A percentile compares a stretch with the other conserved stretches of the same genome.
phyloP scores from a whole-genome alignment of 2,888 invertebrate genomes.

The Trachelus iudaicus region DNA sequence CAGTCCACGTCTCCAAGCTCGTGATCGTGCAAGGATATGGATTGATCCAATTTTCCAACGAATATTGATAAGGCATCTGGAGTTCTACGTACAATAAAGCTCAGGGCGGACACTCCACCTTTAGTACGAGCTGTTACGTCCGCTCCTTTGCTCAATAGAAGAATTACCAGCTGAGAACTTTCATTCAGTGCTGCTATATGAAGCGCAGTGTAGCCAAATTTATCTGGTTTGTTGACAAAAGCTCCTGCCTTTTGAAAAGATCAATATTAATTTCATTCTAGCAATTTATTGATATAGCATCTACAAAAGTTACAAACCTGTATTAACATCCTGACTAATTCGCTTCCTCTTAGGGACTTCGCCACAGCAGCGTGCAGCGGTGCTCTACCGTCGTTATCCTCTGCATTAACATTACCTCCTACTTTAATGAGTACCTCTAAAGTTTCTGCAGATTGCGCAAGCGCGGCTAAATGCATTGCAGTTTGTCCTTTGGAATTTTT shows the following conservation, averaged over 20 bases:
- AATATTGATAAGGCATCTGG: conserved; percentile 83
- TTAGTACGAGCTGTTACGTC: conserved; percentile 85
- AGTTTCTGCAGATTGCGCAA: conserved; percentile 83
- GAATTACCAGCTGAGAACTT: conserved; percentile 79
- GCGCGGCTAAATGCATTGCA: conserved; percentile 84
- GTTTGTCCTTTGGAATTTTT: conserved; percentile 82
- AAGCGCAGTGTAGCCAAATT: conserved; percentile 85
- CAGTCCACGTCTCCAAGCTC: conserved; percentile 89
- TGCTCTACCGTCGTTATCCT: conserved; percentile 80
- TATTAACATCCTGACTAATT: conserved; percentile 52
- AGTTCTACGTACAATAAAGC: conserved; percentile 85
- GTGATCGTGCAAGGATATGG: conserved; percentile 83
- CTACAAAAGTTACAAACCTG: conserved; percentile 39
- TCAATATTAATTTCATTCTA: neutral
- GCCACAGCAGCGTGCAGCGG: conserved; percentile 86
- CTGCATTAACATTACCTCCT: conserved; percentile 74
- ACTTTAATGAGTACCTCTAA: conserved; percentile 76
- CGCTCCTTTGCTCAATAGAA: conserved; percentile 80
- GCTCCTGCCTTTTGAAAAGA: conserved; percentile 72
- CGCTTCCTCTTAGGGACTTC: conserved; percentile 69
- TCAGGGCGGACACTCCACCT: conserved; percentile 82
- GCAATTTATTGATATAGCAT: neutral
- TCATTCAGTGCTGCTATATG: conserved; percentile 88
- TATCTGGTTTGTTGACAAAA: conserved; percentile 80
- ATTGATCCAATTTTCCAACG: conserved; percentile 77